Conservation (phyloP, 2,888 invertebrate species). For the Chorisops tibialis region DNA sequence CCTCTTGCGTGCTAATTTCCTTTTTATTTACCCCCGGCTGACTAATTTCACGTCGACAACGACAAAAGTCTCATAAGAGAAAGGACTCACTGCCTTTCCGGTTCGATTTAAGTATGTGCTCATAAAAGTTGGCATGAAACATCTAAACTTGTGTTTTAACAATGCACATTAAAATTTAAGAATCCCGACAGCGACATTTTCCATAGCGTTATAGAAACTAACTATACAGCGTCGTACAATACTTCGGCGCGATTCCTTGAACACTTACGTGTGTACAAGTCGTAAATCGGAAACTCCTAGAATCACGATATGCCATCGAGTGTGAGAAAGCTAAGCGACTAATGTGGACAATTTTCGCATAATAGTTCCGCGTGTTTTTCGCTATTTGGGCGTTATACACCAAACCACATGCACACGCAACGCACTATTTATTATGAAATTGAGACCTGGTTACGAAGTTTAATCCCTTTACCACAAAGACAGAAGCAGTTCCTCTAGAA, state of each 20-base stretch:
- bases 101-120: slow-evolving; percentile 11
- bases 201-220: background rate
- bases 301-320: background rate
- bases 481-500: no score
- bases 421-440: slow-evolving; percentile 3
- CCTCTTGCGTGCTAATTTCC: slow-evolving; percentile 19
- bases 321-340: background rate
- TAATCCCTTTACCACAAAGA: background rate
- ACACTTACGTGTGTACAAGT: background rate
- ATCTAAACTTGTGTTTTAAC: slow-evolving; percentile 4
- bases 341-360: slow-evolving; percentile 2
- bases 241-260: background rate
- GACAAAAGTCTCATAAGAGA: background rate
- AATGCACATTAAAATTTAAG: slow-evolving; percentile 6
- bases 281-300: background rate
- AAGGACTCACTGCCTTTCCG: slow-evolving; percentile 7
- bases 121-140: slow-evolving; percentile 1
- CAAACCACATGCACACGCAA: background rate
- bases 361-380: background rate
- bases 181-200: background rate
- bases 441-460: background rate
- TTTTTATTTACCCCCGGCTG: slow-evolving; percentile 13
- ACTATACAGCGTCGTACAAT: background rate
- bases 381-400: background rate
- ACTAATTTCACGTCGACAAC: slow-evolving; percentile 18